Conservation (phyloP, 2,888 invertebrate species). For the Gerris lacustris region DNA sequence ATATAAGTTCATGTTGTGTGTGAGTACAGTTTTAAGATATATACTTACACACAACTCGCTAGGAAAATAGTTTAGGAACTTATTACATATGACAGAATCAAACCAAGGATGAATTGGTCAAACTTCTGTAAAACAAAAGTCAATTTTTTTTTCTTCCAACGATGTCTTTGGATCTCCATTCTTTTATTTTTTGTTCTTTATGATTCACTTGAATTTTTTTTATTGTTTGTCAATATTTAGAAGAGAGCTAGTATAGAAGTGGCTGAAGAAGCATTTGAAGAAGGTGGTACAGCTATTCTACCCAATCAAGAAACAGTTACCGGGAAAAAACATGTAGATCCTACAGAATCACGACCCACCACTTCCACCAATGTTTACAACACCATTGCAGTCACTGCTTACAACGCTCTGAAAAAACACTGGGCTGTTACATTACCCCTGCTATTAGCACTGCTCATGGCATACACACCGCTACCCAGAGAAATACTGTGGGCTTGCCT, state of each 20-base stretch:
- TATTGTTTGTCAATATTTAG: background rate
- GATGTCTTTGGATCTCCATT: no score
- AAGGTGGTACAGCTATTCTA: background rate
- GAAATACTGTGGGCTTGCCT: background rate
- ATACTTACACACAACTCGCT: no score
- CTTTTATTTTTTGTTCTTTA: no score
- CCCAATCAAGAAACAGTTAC: background rate
- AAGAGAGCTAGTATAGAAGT: conserved; percentile 10
- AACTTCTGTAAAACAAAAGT: no score
- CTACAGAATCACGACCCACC: background rate
- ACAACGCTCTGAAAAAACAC: background rate
- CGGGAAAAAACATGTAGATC: background rate
- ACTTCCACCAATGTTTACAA: background rate
- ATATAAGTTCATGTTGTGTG: no score
- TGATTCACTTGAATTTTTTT: background rate
- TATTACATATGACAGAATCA: no score
- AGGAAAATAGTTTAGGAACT: no score
- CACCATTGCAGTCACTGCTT: background rate
- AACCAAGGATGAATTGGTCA: no score
- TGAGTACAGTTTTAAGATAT: no score
- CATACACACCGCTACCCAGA: background rate
- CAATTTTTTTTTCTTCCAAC: no score
- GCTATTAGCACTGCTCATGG: background rate
- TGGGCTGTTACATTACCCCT: background rate
- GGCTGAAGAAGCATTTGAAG: conserved; percentile 9